A percentile compares a stretch with the other conserved stretches of the same genome.
These are phyloP conservation scores for Cylloceria caligata DNA, from an alignment of 2,888 invertebrate genomes.

Conservation along the genomic window DNA sequence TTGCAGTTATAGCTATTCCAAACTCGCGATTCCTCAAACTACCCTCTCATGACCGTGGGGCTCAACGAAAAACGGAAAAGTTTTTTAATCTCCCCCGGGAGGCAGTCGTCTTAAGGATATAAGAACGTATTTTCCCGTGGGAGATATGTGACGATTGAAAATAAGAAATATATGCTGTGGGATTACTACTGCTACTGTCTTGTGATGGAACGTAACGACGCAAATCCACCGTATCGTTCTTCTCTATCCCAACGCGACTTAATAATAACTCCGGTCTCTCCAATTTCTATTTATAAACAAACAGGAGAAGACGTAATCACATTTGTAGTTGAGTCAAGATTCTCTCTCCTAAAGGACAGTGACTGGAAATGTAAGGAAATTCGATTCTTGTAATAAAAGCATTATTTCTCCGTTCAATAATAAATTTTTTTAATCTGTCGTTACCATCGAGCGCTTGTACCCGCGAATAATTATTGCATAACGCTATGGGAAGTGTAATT, in stretches of 20 bases:
- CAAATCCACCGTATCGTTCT: slow-evolving; percentile 20
- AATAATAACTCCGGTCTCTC: slow-evolving; percentile 14
- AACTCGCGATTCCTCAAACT: slow-evolving; percentile 29
- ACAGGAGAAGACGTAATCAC: slow-evolving; percentile 2
- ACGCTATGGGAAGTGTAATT: too few relatives aligned
- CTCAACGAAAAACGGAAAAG: slow-evolving; percentile 1
- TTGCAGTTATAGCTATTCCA: not conserved
- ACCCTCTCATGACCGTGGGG: slow-evolving; percentile 17
- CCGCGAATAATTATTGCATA: too few relatives aligned
- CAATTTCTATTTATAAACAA: slow-evolving; percentile 13
- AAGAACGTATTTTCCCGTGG: slow-evolving; percentile 47
- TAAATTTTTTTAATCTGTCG: too few relatives aligned
- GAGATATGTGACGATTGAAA: slow-evolving; percentile 2
- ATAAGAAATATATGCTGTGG: slow-evolving; percentile 3
- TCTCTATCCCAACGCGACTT: slow-evolving; percentile 9
- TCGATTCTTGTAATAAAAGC: not conserved
- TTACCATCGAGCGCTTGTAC: too few relatives aligned
- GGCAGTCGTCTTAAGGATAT: slow-evolving; percentile 33
- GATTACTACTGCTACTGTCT: not conserved
- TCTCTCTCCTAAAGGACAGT: not conserved
- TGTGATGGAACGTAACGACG: slow-evolving; percentile 9
- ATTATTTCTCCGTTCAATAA: not conserved
- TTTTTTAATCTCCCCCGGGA: slow-evolving; percentile 27
- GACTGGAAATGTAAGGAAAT: not conserved
- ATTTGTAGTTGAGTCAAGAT: slow-evolving; percentile 2